Base-by-base conservation (phyloP, 2,113 vertebrate species). In the Eublepharis macularius region DNA sequence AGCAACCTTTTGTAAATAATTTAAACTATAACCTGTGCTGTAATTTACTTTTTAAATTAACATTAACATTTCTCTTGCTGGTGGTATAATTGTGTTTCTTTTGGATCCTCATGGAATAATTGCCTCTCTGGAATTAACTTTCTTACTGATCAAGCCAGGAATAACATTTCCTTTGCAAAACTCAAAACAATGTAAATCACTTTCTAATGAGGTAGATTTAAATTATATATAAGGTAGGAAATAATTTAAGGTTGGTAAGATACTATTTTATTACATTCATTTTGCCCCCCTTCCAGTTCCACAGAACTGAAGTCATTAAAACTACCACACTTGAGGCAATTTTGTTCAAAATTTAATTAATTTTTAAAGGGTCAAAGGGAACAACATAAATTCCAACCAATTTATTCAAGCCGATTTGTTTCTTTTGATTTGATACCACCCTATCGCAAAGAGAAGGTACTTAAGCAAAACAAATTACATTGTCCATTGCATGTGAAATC, bases 291-390 rank as follows among this genome's bases (percentile, higher is more conserved):
- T 36, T 39, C 69, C 36, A 34, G 19, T 14, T 7, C 77, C 47
- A 60, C 69, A 39, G 21, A 14, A n/a, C 66, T 63, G 68, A 83
- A 54, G 32, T 43, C 65, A 49, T 21, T 76, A 68, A 51, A 21
- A 73, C 2, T n/a, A 36, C 2, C 2, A n/a, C 39, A 8, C 13
- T 17, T 39, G 3, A 81, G 36, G 19, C 41, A 82, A 51, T 41
- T 76, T 72, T 66, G 16, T 29, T 77, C 57, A 80, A 4, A 45
- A 41, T 60, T 75, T 80, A 45, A 32, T 21, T 29, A 57, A 39
- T 45, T 80, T 81, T 39, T n/a, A 76, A 86, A 85, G 45, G 2
- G 36, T 12, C 24, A 84, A 78, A 70, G 49, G 5, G 72, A 87
- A 81, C 34, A 17, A 19, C 16, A 19, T 16, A 63, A 63, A 63